Evolutionary conservation across 1,140 invertebrate genomes (phyloP).

Genomic region (Pentalonia nigronervosa): DNA sequence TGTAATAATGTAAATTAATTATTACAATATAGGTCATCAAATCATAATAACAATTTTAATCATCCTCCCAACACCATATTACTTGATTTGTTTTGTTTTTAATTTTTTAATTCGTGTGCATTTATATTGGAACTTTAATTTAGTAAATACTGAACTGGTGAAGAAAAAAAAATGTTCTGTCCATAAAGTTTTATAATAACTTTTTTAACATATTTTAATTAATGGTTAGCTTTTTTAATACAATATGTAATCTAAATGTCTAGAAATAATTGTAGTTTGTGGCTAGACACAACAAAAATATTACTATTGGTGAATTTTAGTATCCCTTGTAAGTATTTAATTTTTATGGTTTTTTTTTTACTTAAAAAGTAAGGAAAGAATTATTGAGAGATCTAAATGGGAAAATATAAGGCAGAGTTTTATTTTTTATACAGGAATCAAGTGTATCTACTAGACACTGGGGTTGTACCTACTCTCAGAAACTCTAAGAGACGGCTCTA

Average conservation of each 20-base stretch:
- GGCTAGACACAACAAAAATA: background rate
- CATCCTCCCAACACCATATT: no score
- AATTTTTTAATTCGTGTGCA: no score
- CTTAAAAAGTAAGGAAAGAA: background rate
- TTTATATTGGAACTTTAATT: background rate
- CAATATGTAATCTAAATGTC: background rate
- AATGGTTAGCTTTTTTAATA: background rate
- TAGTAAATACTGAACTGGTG: background rate
- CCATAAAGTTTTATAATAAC: background rate
- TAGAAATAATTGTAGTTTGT: background rate
- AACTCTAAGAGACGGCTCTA: background rate
- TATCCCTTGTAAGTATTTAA: background rate
- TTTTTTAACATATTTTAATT: background rate
- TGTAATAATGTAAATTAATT: no score
- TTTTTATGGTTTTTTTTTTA: background rate
- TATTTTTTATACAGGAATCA: background rate
- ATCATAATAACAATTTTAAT: no score
- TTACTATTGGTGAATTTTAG: background rate
- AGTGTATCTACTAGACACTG: background rate
- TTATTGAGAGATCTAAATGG: background rate
- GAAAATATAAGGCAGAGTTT: background rate
- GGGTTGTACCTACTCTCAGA: constrained; percentile 9
- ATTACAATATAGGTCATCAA: no score
- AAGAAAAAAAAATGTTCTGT: background rate
- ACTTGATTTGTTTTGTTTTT: no score